phyloP scores from a whole-genome alignment of 2,888 invertebrate species.

The Thymelicus acteon region DNA sequence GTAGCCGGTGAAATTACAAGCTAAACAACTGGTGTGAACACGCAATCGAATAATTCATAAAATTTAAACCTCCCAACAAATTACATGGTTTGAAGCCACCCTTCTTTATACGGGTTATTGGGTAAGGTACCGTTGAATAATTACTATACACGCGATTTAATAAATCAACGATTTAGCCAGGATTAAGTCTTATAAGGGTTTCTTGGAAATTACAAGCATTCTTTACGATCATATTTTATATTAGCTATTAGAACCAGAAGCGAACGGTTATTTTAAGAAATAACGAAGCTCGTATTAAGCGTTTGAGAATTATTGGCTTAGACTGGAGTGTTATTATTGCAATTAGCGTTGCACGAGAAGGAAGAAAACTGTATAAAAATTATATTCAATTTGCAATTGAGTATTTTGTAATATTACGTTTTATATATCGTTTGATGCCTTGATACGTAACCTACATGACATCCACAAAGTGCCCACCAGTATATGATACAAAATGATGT shows the following conservation, averaged over 20 bases:
- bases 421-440: too few relatives aligned
- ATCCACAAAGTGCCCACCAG: too few relatives aligned
- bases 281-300: background rate
- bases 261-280: conserved; percentile 9
- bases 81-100: conserved; percentile 30
- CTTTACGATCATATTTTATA: conserved; percentile 30
- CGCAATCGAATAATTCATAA: conserved; percentile 36
- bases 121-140: conserved; percentile 35
- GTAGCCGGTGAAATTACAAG: conserved; percentile 10
- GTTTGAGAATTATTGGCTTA: background rate
- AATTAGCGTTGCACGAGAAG: too few relatives aligned
- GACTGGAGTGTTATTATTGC: too few relatives aligned
- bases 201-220: conserved; percentile 34
- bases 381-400: too few relatives aligned
- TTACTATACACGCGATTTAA: conserved; percentile 35
- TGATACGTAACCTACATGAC: too few relatives aligned
- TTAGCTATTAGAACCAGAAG: conserved; percentile 13
- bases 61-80: conserved; percentile 33
- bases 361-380: too few relatives aligned
- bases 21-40: conserved; percentile 27
- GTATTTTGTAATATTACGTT: too few relatives aligned
- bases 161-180: conserved; percentile 37
- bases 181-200: conserved; percentile 35
- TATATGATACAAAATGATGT: too few relatives aligned
- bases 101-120: conserved; percentile 31